These are phyloP conservation scores for Bruchidius siliquastri DNA, from an alignment of 2,888 invertebrate genomes.

Conservation along the genomic window DNA sequence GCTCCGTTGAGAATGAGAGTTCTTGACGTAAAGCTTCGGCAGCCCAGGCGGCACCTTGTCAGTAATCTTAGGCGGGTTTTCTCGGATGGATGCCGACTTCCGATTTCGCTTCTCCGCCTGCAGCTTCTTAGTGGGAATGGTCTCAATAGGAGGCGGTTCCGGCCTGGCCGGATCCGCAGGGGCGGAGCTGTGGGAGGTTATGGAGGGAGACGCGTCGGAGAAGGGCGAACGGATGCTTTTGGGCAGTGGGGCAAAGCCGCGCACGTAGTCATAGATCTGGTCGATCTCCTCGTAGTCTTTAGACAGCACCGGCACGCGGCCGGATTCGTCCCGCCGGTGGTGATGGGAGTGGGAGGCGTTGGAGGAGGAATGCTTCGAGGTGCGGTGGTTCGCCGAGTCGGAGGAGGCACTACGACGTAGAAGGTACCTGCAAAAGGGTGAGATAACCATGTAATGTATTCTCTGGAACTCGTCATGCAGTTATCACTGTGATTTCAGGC, in stretches of 20 bases:
- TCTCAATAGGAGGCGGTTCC: conserved; percentile 88
- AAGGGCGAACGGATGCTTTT: conserved; percentile 71
- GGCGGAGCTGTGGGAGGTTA: conserved; percentile 48
- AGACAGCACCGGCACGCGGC: conserved; percentile 54
- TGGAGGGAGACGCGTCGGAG: conserved; percentile 48
- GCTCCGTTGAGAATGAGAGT: conserved; percentile 61
- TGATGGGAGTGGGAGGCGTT: conserved; percentile 43
- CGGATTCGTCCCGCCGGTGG: conserved; percentile 55
- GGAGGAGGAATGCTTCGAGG: conserved; percentile 13
- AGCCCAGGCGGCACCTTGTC: conserved; percentile 58
- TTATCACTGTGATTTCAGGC: too few relatives aligned
- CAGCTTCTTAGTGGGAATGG: conserved; percentile 80
- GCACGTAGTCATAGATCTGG: conserved; percentile 92
- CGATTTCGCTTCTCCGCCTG: conserved; percentile 71
- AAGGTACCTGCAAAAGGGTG: conserved; percentile 48
- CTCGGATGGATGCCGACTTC: conserved; percentile 55
- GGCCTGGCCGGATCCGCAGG: conserved; percentile 57
- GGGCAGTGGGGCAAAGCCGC: conserved; percentile 87
- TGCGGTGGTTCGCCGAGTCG: conserved; percentile 57
- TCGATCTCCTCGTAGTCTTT: conserved; percentile 95
- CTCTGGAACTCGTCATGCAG: too few relatives aligned
- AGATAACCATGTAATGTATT: background rate
- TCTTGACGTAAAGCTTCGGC: conserved; percentile 77
- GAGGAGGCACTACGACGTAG: conserved; percentile 74
- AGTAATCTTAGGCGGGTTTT: conserved; percentile 39